Evolutionary conservation across 2,888 invertebrate species (phyloP), one percentile per base, ranked within the genome.

Genomic region (Pseudococcus jackbeardsleyi): DNA sequence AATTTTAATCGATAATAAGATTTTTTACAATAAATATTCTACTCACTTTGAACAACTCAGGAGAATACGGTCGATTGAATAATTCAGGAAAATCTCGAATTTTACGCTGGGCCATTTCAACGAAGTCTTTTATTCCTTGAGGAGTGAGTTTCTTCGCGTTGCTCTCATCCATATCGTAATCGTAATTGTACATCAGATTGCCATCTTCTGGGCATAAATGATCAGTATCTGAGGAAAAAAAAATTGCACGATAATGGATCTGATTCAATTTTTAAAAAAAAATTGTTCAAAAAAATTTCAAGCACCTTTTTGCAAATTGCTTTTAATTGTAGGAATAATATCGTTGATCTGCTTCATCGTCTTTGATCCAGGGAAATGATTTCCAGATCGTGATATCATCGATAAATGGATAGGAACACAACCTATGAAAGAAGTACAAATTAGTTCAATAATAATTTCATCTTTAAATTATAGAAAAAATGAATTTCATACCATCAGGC

Each of bases 371-470:
- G 79, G 79, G 15, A 11, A 82, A 46, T 82, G 79, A 46, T 82
- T 82, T 46, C 79, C 79, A 46, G 79, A 82, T 11, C 79, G 26
- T 46, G 79, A 82, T n/a, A 82, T 82, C 79, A 82, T 82, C 9
- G 79, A 19, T 19, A 82, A 46, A 46, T 82, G 79, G 15, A 82
- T 82, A 11, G 79, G 42, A 82, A 82, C 17, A 19, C 79, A 82
- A 8, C 9, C 79, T 82, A 22, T 42, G 3, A 64, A 22, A 64
- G 19, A 64, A 9, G 19, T n/a, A n/a, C n/a, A n/a, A 64, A 22
- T 19, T 22, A 64, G 12, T 33, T 33, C 26, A 33, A 33, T 33
- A 33, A 68, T 19, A 68, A 26, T 26, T 26, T 8, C 11, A 26
- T 68, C 17, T n/a, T 2, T 7, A 50, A 50, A 0, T 50, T 0